phyloP scores from a whole-genome alignment of 2,888 invertebrate genomes.

The Mylabris sibirica region DNA sequence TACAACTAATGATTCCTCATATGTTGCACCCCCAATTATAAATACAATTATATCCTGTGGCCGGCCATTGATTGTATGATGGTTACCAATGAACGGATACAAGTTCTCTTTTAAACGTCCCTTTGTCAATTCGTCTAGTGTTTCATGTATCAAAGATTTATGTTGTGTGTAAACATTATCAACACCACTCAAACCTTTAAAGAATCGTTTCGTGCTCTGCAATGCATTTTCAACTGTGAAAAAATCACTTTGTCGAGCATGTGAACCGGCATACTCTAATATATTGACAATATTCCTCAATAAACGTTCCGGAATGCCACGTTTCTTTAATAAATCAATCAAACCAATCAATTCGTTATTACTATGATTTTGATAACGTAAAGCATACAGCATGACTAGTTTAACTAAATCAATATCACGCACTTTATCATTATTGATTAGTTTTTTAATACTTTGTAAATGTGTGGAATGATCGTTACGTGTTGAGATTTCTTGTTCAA shows the following conservation, averaged over 20 bases:
- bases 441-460: constrained; percentile 77
- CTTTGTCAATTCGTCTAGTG: constrained; percentile 88
- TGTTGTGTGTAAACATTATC: constrained; percentile 99
- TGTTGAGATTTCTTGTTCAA: constrained; percentile 93
- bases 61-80: constrained; percentile 69
- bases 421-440: constrained; percentile 75
- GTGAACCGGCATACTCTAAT: constrained; percentile 85
- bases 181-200: constrained; percentile 91
- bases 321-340: constrained; percentile 74
- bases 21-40: constrained; percentile 94
- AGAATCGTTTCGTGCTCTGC: constrained; percentile 89
- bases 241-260: constrained; percentile 81
- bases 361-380: constrained; percentile 91
- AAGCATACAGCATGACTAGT: constrained; percentile 90
- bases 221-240: constrained; percentile 83
- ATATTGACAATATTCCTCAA: constrained; percentile 69
- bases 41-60: constrained; percentile 96
- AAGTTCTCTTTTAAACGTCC: constrained; percentile 86
- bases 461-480: constrained; percentile 84
- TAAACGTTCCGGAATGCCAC: constrained; percentile 73
- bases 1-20: constrained; percentile 91
- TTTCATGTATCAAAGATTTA: constrained; percentile 88
- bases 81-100: constrained; percentile 83
- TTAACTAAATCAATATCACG: constrained; percentile 83
- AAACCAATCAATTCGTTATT: constrained; percentile 83